Conservation (phyloP, 2,888 invertebrate genomes). For the Diploptera punctata region DNA sequence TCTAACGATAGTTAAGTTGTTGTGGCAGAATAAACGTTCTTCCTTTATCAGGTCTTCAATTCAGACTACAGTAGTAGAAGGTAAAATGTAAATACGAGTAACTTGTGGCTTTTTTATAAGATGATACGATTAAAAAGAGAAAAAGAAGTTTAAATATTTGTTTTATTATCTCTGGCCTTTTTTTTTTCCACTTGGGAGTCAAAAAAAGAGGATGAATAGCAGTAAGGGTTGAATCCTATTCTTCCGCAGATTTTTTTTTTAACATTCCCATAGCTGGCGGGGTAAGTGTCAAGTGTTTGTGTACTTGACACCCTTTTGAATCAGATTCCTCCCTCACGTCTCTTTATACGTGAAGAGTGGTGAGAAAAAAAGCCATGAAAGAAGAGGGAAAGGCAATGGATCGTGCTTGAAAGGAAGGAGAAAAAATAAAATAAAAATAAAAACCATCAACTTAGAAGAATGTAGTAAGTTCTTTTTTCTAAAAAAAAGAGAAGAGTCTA, state of each 20-base stretch:
- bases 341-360: constrained; percentile 36
- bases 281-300: constrained; percentile 40
- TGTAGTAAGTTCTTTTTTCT: background rate
- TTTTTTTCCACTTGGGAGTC: constrained; percentile 14
- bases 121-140: background rate
- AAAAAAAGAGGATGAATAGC: constrained; percentile 17
- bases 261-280: constrained; percentile 25
- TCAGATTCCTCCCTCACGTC: constrained; percentile 38
- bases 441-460: background rate
- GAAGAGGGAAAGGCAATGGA: constrained; percentile 24
- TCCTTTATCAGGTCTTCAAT: too few species aligned
- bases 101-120: background rate
- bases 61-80: too few species aligned
- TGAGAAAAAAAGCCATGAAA: constrained; percentile 34
- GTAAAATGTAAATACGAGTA: constrained; percentile 2
- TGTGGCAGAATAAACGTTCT: too few species aligned
- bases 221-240: constrained; percentile 5
- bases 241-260: constrained; percentile 25
- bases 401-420: constrained; percentile 12
- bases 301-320: constrained; percentile 41
- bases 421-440: background rate
- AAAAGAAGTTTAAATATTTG: constrained; percentile 24
- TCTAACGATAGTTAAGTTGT: too few species aligned
- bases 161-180: constrained; percentile 9
- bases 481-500: background rate